These are phyloP conservation scores for Habrosyne pyritoides DNA, from an alignment of 2,888 invertebrate species.

Conservation along the genomic window DNA sequence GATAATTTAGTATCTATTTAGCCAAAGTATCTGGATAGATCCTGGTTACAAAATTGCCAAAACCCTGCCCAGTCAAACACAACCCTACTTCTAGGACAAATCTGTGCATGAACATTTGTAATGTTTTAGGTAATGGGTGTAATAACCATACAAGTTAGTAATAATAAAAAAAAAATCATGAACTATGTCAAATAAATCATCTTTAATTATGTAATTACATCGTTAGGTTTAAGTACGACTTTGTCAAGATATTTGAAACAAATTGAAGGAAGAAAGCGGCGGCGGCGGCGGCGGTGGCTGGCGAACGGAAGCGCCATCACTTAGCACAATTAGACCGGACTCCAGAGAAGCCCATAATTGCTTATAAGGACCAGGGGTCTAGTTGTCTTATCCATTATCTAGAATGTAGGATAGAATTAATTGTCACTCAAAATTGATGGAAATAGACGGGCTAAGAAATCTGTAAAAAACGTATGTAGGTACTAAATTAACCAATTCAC, in stretches of 20 bases:
- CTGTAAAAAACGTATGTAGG: too few species aligned
- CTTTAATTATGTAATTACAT: background rate
- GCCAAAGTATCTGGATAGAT: too few species aligned
- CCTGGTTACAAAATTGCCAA: too few species aligned
- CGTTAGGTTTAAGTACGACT: background rate
- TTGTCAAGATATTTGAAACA: constrained; percentile 14
- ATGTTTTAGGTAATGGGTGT: too few species aligned
- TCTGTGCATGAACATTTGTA: too few species aligned
- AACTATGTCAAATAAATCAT: background rate
- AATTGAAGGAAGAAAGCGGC: constrained; percentile 30
- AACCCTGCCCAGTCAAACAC: too few species aligned
- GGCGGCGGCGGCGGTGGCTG: constrained; percentile 18
- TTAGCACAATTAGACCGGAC: constrained; percentile 54
- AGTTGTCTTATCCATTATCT: background rate
- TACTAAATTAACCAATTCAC: too few species aligned
- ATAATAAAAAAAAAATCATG: too few species aligned
- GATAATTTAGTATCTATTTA: too few species aligned
- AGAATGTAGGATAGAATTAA: constrained; percentile 2
- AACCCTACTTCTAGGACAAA: too few species aligned
- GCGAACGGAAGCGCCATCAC: constrained; percentile 48
- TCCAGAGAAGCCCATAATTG: constrained; percentile 30
- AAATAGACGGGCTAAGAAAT: constrained; percentile 17
- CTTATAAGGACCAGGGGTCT: constrained; percentile 22
- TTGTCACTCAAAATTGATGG: constrained; percentile 9
- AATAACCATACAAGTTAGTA: too few species aligned